Percentiles rank a stretch among this genome's conserved stretches.
Evolutionary conservation across 2,888 invertebrate genomes (phyloP).

Genomic region (Eupithecia subfuscata): DNA sequence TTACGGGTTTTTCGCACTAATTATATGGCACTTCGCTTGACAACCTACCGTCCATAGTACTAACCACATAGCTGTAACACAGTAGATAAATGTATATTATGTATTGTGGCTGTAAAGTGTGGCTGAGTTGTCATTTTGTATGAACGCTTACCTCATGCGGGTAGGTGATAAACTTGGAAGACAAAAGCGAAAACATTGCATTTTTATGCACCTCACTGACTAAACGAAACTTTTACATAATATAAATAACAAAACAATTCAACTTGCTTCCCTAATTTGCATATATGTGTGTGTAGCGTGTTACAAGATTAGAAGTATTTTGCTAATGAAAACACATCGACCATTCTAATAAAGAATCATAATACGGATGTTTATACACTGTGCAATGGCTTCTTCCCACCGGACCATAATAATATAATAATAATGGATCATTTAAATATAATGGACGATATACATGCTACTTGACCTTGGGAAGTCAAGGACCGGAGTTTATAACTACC

Average conservation of each 20-base stretch:
- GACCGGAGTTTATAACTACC: slow-evolving; percentile 46
- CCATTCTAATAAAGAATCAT: slow-evolving; percentile 7
- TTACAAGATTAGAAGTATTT: not conserved
- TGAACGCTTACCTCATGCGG: slow-evolving; percentile 23
- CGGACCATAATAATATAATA: slow-evolving; percentile 59
- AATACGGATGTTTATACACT: slow-evolving; percentile 7
- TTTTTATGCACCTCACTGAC: slow-evolving; percentile 6
- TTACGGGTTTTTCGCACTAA: slow-evolving; percentile 65
- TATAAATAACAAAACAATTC: not conserved
- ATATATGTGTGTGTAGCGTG: not conserved
- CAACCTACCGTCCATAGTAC: slow-evolving; percentile 12
- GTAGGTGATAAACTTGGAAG: slow-evolving; percentile 18
- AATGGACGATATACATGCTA: slow-evolving; percentile 48
- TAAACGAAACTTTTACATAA: not conserved
- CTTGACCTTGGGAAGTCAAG: slow-evolving; percentile 60
- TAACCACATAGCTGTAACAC: slow-evolving; percentile 24
- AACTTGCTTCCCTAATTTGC: not conserved
- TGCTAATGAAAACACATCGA: not conserved
- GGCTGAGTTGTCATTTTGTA: slow-evolving; percentile 28
- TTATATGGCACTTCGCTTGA: slow-evolving; percentile 55
- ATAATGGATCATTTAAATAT: slow-evolving; percentile 63
- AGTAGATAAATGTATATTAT: no score
- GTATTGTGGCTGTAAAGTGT: no score
- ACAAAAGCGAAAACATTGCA: slow-evolving; percentile 8
- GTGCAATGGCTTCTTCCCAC: slow-evolving; percentile 21